Evolutionary conservation across 1,140 invertebrate species (phyloP).

Genomic region (Periplaneta americana): DNA sequence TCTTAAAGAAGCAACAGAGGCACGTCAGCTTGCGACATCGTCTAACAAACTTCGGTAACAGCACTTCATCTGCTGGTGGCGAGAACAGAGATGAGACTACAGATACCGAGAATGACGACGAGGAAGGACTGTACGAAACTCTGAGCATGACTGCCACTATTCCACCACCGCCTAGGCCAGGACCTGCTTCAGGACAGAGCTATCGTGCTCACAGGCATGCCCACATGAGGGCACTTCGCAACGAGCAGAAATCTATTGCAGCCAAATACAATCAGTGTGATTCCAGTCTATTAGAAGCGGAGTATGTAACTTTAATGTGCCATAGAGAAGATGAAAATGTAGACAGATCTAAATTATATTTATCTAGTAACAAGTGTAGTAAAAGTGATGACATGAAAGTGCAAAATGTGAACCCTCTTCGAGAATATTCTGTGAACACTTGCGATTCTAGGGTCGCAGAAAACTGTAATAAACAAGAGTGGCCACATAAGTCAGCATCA

Average conservation of each 20-base stretch:
- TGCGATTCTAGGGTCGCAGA: not conserved
- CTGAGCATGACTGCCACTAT: constrained; percentile 20
- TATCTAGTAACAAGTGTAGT: not conserved
- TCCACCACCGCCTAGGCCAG: not conserved
- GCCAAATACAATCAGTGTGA: not conserved
- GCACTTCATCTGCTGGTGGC: constrained; percentile 44
- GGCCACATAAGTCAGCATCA: not conserved
- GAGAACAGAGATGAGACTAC: constrained; percentile 36
- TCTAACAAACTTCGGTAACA: constrained; percentile 14
- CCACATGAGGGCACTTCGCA: constrained; percentile 18
- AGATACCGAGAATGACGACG: constrained; percentile 37
- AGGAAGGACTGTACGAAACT: constrained; percentile 48
- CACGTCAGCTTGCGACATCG: constrained; percentile 44
- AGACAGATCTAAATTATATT: not conserved
- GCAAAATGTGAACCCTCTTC: not conserved
- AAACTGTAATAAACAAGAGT: not conserved
- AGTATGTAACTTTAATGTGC: constrained; percentile 13
- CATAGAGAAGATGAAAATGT: not conserved
- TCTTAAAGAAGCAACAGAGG: constrained; percentile 63
- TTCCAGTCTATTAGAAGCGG: not conserved
- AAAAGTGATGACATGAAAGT: not conserved
- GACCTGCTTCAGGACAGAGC: not conserved
- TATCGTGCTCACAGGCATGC: constrained; percentile 15
- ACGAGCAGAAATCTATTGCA: constrained; percentile 12
- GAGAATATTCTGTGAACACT: not conserved